Base-by-base conservation (phyloP, 2,888 invertebrate genomes). In the Tipula unca region DNA sequence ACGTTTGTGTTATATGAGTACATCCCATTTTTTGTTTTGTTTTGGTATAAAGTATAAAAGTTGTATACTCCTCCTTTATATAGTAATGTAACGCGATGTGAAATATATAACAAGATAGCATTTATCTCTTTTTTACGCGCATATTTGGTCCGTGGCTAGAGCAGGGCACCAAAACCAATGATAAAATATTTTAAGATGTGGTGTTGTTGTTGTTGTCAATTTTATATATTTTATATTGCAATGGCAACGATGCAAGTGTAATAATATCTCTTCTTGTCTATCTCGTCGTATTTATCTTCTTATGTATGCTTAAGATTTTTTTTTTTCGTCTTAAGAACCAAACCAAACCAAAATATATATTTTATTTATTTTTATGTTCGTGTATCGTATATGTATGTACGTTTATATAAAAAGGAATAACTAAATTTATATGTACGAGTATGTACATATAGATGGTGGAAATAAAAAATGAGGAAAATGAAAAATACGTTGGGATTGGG, bases 241-340 rank as follows among this genome's bases (percentile, higher is more conserved):
- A 32, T 83, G 83, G 32, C 83, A 83, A 69, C 69, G 69, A 32
- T 83, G 83, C 83, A 83, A 83, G 83, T 83, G 83, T 83, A 83
- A 83, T 83, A 83, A 83, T 32, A 83, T 83, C 83, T 83, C 17
- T 83, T 83, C 32, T 83, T 83, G 32, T 83, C 32, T 83, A 83
- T 83, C 83, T 83, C 32, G 83, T 32, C n/a, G 29, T 83, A 83
- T 83, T 35, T 83, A 69, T 69, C 69, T 69, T 25, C 69, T 69
- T 25, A 20, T 54, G 8, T 54, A 54, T 25, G 54, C 25, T 69
- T 20, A 69, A 69, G 69, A 25, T 69, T 69, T 69, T 69, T 25
- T 25, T 20, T 69, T 69, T 48, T 69, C 17, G 48, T 54, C 48
- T 54, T 54, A 54, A 54, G 48, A 54, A 17, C 8, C 48, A 54